A percentile compares a stretch with the other conserved stretches of the same genome.
Conservation (phyloP, 2,888 invertebrate species). For the Cerastoderma edule region DNA sequence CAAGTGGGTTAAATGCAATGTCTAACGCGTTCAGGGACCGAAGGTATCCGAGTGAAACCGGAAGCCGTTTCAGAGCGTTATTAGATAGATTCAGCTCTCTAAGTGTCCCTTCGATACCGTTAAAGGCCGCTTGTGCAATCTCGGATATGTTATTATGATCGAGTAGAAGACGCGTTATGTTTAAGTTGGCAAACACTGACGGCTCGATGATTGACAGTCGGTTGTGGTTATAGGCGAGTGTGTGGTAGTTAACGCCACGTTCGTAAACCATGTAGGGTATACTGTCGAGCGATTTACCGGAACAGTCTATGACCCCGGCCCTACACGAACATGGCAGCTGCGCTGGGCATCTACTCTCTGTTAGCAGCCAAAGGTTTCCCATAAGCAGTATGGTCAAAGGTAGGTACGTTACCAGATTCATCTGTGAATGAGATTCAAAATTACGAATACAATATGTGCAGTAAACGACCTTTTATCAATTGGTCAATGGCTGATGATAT, state of each 20-base stretch:
- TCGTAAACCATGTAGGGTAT: conserved; percentile 16
- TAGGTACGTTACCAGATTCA: no score
- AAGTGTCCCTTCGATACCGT: conserved; percentile 32
- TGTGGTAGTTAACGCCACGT: conserved; percentile 21
- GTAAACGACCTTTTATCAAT: no score
- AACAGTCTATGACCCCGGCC: conserved; percentile 35
- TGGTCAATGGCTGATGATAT: no score
- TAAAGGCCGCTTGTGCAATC: conserved; percentile 35
- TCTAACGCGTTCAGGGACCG: conserved; percentile 14
- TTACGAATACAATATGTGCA: no score
- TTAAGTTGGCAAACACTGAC: conserved; percentile 31
- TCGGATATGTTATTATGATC: conserved; percentile 37
- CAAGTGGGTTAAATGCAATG: conserved; percentile 34
- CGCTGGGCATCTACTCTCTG: conserved; percentile 33
- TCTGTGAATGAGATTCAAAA: no score
- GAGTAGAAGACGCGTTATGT: conserved; percentile 30
- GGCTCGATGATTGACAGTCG: conserved; percentile 9
- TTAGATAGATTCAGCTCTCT: conserved; percentile 31
- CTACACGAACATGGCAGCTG: conserved; percentile 31
- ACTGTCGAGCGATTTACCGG: conserved; percentile 17
- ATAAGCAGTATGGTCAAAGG: no score
- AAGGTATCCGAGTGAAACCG: conserved; percentile 31
- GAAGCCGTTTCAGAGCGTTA: conserved; percentile 34
- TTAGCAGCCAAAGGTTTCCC: no score
- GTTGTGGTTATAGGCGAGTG: conserved; percentile 30